These are phyloP conservation scores for Paramormyrops kingsleyae DNA, from an alignment of 2,113 vertebrate species.

Conservation along the genomic window DNA sequence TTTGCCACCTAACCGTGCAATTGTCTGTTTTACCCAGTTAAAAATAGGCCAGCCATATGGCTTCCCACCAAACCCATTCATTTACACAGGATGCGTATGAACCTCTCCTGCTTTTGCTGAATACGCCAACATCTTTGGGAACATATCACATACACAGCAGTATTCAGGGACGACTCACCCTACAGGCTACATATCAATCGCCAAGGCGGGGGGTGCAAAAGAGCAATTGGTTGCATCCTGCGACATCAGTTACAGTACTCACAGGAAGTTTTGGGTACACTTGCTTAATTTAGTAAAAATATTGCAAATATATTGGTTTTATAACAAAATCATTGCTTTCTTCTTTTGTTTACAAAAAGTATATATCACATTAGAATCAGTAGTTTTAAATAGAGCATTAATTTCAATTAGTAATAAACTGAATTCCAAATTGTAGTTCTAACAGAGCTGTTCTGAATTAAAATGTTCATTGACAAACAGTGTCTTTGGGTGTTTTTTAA, in stretches of 20 bases:
- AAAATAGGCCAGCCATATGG: neutral
- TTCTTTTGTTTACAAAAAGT: neutral
- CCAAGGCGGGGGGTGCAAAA: neutral
- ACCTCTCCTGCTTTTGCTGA: neutral
- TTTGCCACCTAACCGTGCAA: neutral
- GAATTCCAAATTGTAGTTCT: neutral
- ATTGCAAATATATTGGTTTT: neutral
- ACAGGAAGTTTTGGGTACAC: neutral
- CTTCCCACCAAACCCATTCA: neutral
- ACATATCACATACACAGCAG: no score
- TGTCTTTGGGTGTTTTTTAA: neutral
- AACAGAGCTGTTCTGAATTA: neutral
- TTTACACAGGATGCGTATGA: neutral
- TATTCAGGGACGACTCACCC: no score
- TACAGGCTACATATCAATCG: neutral
- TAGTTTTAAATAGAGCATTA: neutral
- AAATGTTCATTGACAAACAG: neutral
- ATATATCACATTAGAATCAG: neutral
- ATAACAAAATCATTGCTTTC: neutral
- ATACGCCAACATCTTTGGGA: no score
- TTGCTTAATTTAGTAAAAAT: neutral
- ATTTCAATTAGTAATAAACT: neutral
- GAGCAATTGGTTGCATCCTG: neutral
- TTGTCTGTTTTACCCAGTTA: neutral
- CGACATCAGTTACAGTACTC: neutral